Evolutionary conservation across 1,140 invertebrate species (phyloP), one percentile per base, ranked within the genome.

Genomic region (Meloidogyne exigua): DNA sequence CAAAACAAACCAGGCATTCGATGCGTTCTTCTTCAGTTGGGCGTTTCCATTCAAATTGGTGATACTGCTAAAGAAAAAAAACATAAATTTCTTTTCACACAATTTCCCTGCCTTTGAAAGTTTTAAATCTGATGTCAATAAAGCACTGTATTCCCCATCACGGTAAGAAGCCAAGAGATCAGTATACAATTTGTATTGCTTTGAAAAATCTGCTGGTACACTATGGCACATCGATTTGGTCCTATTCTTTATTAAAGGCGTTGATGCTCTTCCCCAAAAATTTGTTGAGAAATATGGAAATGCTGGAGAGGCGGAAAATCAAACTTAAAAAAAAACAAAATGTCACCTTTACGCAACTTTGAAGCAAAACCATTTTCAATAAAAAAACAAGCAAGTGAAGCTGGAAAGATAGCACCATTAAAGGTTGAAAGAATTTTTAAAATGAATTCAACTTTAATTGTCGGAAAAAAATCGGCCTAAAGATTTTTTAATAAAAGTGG

Each of bases 371-470:
- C 78, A 76, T 78, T 78, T 26, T 78, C 75, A 21, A 68, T 57
- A 28, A 78, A 77, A n/a, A 78, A 78, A 23, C 76, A 78, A 15
- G 76, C 62, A 39, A 78, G 63, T n/a, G 76, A 77, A 23, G 32
- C 26, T 13, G 76, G 39, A 9, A 69, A 74, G 23, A 78, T 25
- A 21, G 32, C 21, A 28, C 67, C 66, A 11, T 68, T 42, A 21
- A 78, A 78, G 23, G 23, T n/a, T 44, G 26, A 62, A 15, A 78
- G 13, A 21, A 78, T 68, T 64, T 23, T 79, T 23, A 11, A 42
- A 32, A 78, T 68, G 15, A 78, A 78, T 13, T 75, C 75, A 12
- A 65, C 26, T 25, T 67, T 32, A n/a, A 63, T 57, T 23, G n/a
- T 0, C 5, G 72, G 72, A 21, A 73, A 73, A 3, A 28, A 15